A percentile compares a stretch with the other conserved stretches of the same genome.
phyloP scores from a whole-genome alignment of 2,113 vertebrate species.

The Nibea albiflora region DNA sequence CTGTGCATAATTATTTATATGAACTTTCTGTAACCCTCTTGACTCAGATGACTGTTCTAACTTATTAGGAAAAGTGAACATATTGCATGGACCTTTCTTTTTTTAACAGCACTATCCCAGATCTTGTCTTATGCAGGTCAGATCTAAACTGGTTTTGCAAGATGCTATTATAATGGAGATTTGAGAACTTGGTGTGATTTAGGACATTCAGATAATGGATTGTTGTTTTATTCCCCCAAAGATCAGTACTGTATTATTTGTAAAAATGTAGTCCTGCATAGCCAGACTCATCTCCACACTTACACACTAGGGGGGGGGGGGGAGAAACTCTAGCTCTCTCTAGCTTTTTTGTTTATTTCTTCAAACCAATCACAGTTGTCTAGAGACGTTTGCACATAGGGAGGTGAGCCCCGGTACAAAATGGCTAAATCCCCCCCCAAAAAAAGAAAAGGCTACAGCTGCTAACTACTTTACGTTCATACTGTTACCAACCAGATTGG shows the following conservation, averaged over 20 bases:
- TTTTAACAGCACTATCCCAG: background rate
- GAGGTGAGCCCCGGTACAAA: too few relatives aligned
- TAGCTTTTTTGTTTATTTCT: too few relatives aligned
- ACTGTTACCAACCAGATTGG: too few relatives aligned
- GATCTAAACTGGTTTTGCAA: conserved; percentile 2
- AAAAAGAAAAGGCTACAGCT: too few relatives aligned
- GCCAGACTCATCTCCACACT: too few relatives aligned
- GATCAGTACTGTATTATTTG: conserved; percentile 36
- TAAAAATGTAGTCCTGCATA: background rate
- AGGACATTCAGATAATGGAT: background rate
- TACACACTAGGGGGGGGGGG: too few relatives aligned
- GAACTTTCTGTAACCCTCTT: conserved; percentile 24
- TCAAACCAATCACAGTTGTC: too few relatives aligned
- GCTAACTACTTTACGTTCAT: too few relatives aligned
- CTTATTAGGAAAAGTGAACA: background rate
- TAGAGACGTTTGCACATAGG: too few relatives aligned
- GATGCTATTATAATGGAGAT: conserved; percentile 20
- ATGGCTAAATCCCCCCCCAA: too few relatives aligned
- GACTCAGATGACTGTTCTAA: conserved; percentile 21
- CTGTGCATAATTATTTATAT: conserved; percentile 55
- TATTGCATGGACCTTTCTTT: conserved; percentile 37
- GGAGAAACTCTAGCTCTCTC: too few relatives aligned
- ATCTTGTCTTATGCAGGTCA: background rate
- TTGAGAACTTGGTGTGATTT: background rate
- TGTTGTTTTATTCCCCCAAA: background rate